Base-by-base conservation (phyloP, 30 jellyfish, hydroid and myxozoan species). In the Pseudorhiza aurosa region DNA sequence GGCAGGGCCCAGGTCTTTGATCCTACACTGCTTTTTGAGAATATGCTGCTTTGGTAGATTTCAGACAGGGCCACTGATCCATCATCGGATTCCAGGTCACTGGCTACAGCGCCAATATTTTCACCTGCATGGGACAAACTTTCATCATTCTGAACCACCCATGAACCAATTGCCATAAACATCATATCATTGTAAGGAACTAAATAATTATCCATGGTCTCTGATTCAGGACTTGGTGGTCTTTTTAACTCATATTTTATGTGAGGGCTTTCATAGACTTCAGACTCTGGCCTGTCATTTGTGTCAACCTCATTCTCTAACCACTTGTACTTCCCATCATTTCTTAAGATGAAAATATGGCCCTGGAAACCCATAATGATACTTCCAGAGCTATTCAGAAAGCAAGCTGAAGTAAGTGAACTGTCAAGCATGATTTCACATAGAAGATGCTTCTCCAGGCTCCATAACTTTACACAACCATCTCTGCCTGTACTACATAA, bases 121-220 rank as follows among this genome's bases (percentile, higher is more conserved):
- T 27, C 71, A 21, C 43, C 19, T 11, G 49, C 46, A 7, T 18
- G 27, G 19, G 72, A 37, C 9, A 45, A 8, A 36, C 18, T 24
- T 26, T 49, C 83, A 72, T 47, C 65, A 21, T 58, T 42, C 29
- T 75, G 56, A 44, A 63, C 78, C 10, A 84, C 83, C 86, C 86
- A 84, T n/a, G 95, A 51, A n/a, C 84, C 91, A 50, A 64, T 64
- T 8, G 79, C 35, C 18, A 59, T 50, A 50, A 84, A 73, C 67
- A 68, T 84, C 77, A 72, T 72, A 33, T 84, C 86, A 25, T 63
- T 72, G 72, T 84, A 84, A 7, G 95, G 95, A 19, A 84, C 95
- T 26, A 84, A 88, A 44, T 84, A 84, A 11, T 84, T 84, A 39
- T 84, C 85, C 81, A 84, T 72, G 6, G 56, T 72, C 24, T 63